Conservation (phyloP, 2,113 vertebrate species). For the Cebus imitator region DNA sequence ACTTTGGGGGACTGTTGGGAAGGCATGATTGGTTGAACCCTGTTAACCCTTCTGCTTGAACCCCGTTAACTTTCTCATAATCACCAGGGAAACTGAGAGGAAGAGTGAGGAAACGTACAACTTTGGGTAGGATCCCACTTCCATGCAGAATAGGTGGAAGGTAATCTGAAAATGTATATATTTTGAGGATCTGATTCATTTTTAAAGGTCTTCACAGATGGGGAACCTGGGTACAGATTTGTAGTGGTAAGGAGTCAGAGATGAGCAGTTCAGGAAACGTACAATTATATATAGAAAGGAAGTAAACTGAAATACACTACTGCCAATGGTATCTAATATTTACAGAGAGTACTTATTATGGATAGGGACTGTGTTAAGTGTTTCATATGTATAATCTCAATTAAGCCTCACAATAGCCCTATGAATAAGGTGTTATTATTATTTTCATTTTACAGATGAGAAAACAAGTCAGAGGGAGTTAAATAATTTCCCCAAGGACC, state of each 20-base stretch:
- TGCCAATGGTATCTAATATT: background rate
- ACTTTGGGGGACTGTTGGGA: too few species aligned
- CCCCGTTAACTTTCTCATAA: slow-evolving; percentile 9
- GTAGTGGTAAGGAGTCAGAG: background rate
- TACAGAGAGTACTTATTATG: background rate
- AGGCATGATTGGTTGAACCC: too few species aligned
- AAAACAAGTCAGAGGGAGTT: background rate
- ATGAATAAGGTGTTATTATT: background rate
- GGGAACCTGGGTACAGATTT: background rate
- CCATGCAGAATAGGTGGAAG: background rate
- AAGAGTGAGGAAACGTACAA: slow-evolving; percentile 24
- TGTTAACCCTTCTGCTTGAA: background rate
- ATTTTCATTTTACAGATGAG: background rate
- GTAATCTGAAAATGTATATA: background rate
- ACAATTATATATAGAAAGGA: background rate
- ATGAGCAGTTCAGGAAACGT: slow-evolving; percentile 13
- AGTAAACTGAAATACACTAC: background rate
- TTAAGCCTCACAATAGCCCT: background rate
- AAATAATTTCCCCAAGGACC: background rate
- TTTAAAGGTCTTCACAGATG: background rate
- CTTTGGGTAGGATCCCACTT: background rate
- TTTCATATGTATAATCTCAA: background rate
- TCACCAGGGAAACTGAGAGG: background rate
- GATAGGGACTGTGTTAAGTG: background rate
- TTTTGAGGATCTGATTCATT: background rate